Percentiles rank a stretch among this genome's conserved stretches.
These are phyloP conservation scores for Leptatherina wallacei DNA, from an alignment of 2,797 vertebrate genomes.

Conservation along the genomic window DNA sequence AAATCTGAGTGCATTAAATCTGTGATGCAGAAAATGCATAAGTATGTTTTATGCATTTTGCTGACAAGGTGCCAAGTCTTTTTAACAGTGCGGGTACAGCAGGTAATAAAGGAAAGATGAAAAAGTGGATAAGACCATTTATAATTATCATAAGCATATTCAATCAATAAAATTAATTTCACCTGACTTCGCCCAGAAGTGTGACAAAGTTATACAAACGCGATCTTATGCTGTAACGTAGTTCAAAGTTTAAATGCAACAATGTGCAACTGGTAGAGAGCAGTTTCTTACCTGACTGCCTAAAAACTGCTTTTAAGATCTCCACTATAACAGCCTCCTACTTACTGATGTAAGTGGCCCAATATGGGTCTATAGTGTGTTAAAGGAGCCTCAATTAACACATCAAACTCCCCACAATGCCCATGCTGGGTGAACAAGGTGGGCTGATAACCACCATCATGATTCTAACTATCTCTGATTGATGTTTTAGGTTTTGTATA, in stretches of 20 bases:
- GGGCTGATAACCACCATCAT: constrained; percentile 15
- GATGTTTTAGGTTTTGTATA: constrained; percentile 6
- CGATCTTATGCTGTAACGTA: neutral
- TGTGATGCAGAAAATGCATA: neutral
- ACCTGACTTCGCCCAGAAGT: neutral
- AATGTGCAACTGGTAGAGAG: neutral
- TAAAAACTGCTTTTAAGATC: neutral
- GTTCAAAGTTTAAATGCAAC: neutral
- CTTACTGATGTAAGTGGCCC: neutral
- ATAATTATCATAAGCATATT: neutral
- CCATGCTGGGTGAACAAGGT: constrained; percentile 2
- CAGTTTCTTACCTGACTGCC: neutral
- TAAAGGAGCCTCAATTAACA: constrained; percentile 10
- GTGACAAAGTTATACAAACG: neutral
- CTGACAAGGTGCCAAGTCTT: neutral
- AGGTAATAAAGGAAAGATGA: neutral
- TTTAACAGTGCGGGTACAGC: neutral
- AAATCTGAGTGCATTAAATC: constrained; percentile 7
- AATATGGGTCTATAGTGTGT: constrained; percentile 4
- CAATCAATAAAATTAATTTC: neutral
- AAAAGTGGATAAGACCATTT: neutral
- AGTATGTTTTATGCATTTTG: neutral
- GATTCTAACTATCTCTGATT: constrained; percentile 10
- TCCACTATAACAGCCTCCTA: neutral
- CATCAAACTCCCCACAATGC: neutral